Conservation (phyloP, 2,888 invertebrate genomes). For the Himalopsyche tibetana region DNA sequence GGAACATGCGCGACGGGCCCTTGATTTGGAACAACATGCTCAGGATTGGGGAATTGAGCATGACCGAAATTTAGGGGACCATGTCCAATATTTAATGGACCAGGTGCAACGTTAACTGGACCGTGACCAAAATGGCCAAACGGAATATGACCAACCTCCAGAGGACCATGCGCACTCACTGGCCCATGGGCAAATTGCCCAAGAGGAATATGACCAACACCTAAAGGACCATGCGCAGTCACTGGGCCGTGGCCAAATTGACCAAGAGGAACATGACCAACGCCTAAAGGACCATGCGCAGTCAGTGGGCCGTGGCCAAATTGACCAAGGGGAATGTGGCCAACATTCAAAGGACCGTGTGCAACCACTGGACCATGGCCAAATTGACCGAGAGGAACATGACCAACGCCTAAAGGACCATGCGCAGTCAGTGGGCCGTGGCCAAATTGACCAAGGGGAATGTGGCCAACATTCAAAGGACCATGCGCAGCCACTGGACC, state of each 20-base stretch:
- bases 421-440: constrained; percentile 47
- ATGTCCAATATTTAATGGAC: constrained; percentile 49
- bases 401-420: neutral
- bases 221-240: neutral
- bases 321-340: constrained; percentile 20
- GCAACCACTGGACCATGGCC: neutral
- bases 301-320: constrained; percentile 55
- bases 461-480: constrained; percentile 44
- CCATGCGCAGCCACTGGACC: constrained; percentile 52
- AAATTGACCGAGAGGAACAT: neutral
- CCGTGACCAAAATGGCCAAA: constrained; percentile 46
- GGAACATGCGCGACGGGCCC: neutral
- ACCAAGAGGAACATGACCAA: constrained; percentile 48
- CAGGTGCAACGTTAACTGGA: constrained; percentile 51
- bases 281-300: constrained; percentile 44
- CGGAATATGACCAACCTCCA: neutral
- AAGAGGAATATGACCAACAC: constrained; percentile 6
- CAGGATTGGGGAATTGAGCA: neutral
- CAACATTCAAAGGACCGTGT: neutral
- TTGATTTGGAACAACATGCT: neutral
- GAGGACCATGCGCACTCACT: neutral
- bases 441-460: constrained; percentile 44
- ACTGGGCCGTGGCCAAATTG: constrained; percentile 49
- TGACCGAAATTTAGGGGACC: constrained; percentile 19
- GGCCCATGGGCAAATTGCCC: neutral